phyloP scores from a whole-genome alignment of 2,113 vertebrate species.

The Lampris incognitus region DNA sequence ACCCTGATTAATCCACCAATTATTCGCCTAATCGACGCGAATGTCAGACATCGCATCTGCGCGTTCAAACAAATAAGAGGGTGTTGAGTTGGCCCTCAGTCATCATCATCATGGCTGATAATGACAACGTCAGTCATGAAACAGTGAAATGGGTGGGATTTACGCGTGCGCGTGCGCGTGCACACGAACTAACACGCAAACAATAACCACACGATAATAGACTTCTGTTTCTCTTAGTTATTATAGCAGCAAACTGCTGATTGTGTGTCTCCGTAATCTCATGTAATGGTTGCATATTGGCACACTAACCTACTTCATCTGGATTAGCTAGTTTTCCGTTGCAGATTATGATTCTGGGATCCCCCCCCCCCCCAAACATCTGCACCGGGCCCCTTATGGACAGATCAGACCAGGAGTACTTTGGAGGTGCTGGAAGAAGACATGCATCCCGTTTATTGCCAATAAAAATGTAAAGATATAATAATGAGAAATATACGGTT shows the following conservation, averaged over 20 bases:
- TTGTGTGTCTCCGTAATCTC: not conserved
- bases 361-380: not conserved
- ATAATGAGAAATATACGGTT: too few species aligned
- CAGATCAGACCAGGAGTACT: not conserved
- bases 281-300: not conserved
- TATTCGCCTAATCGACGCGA: too few species aligned
- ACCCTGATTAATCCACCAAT: too few species aligned
- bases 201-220: not conserved
- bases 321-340: not conserved
- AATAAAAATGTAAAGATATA: too few species aligned
- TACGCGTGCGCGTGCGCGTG: not conserved
- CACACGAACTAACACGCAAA: not conserved
- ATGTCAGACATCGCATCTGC: too few species aligned
- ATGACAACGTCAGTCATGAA: not conserved
- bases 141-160: not conserved
- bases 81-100: not conserved
- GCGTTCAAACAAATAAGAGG: not conserved
- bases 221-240: too few species aligned
- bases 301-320: conserved; percentile 24
- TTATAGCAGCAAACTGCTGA: too few species aligned
- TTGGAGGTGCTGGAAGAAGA: too few species aligned
- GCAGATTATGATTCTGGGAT: not conserved
- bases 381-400: not conserved
- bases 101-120: not conserved
- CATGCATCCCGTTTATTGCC: too few species aligned